phyloP scores from a whole-genome alignment of 2,797 vertebrate genomes.

The Cetoscarus ocellatus region DNA sequence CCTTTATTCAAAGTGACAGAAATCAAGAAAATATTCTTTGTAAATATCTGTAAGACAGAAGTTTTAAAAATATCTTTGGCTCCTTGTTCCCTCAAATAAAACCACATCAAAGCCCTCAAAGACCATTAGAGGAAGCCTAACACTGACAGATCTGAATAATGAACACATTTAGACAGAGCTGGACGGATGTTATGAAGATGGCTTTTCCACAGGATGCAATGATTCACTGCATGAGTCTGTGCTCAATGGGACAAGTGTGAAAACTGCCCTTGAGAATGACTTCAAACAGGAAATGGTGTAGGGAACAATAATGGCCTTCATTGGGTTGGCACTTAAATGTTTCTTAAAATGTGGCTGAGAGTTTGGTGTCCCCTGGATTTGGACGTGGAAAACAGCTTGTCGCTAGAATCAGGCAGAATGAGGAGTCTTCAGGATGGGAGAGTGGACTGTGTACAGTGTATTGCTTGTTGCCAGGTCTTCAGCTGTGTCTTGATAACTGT shows the following conservation, averaged over 20 bases:
- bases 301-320: constrained; percentile 68
- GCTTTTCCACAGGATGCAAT: constrained; percentile 55
- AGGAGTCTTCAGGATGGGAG: constrained; percentile 16
- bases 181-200: constrained; percentile 31
- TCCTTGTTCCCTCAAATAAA: not conserved
- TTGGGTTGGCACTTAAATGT: constrained; percentile 47
- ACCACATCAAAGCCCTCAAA: not conserved
- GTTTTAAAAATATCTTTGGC: constrained; percentile 3
- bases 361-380: constrained; percentile 26
- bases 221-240: constrained; percentile 52
- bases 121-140: not conserved
- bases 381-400: constrained; percentile 34
- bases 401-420: constrained; percentile 36
- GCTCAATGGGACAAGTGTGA: constrained; percentile 67
- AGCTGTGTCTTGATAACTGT: constrained; percentile 49
- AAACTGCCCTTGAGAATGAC: constrained; percentile 34
- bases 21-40: not conserved
- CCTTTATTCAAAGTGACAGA: not conserved
- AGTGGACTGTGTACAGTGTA: constrained; percentile 17
- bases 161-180: constrained; percentile 35
- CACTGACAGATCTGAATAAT: constrained; percentile 39
- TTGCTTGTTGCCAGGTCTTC: constrained; percentile 61
- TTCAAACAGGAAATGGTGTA: constrained; percentile 55
- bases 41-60: not conserved
- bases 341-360: constrained; percentile 27